Base-by-base conservation (phyloP, 2,888 invertebrate species). In the Callimorpha dominula region DNA sequence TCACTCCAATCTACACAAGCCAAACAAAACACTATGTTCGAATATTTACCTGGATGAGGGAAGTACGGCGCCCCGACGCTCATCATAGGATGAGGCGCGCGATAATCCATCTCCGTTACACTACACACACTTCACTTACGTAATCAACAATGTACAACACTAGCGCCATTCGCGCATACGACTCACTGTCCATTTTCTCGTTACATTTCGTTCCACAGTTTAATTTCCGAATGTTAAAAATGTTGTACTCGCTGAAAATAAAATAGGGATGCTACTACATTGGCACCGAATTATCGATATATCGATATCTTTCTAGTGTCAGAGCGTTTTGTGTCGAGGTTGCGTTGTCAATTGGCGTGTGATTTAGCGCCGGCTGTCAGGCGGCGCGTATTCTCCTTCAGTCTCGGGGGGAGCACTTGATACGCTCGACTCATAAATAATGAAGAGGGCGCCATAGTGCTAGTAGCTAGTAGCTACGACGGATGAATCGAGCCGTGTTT, bases 1-100 rank as follows among this genome's bases (percentile, higher is more conserved):
- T 63, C 9, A 9, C 6, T 63, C 46, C 4, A 46, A 5, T 12
- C 31, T 20, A 66, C n/a, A 17, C 15, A 31, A 17, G 57, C 46
- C 11, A 49, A 42, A 54, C 40, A 50, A 40, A 60, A 17, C 17
- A 66, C 63, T 40, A 63, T 20, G 20, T 63, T 40, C 62, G 64
- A 64, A 70, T 69, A 73, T 86, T 88, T 92, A 96, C 96, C 95
- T 94, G 95, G 88, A 73, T 91, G 93, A 12, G 92, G 91, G 85
- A 91, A 94, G 94, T 92, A 95, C 74, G 94, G 92, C 83, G 92
- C 81, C 79, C 93, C 94, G 88, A 88, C 90, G 91, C 88, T 92
- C 89, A 91, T 88, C 87, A 90, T 86, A 75, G 95, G 94, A 83
- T 92, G 91, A 54, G 95, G 95, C 75, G 93, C 93, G 64, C 96